A percentile compares a stretch with the other conserved stretches of the same genome.
phyloP scores from a whole-genome alignment of 1,140 invertebrate species.

The Drosophila tropicalis region DNA sequence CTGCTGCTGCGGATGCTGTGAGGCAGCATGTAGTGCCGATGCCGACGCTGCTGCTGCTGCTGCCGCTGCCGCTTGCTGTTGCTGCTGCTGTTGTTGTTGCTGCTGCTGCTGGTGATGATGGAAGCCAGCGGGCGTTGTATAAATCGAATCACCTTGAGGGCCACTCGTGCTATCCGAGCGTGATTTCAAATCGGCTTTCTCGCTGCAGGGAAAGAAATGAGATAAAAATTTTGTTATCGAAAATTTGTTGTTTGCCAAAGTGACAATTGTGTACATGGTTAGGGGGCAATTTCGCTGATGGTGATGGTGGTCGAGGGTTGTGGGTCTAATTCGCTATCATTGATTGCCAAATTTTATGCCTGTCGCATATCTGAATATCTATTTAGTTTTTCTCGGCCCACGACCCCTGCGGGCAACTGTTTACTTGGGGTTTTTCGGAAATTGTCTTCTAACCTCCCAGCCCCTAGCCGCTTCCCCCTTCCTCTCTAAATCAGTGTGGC shows the following conservation, averaged over 20 bases:
- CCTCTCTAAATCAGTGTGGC: too few species aligned
- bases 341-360: constrained; percentile 75
- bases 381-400: constrained; percentile 55
- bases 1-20: constrained; percentile 69
- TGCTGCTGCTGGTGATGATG: constrained; percentile 82
- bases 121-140: constrained; percentile 82
- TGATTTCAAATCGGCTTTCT: constrained; percentile 83
- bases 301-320: background rate
- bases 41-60: constrained; percentile 63
- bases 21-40: constrained; percentile 61
- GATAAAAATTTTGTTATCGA: constrained; percentile 57
- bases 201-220: constrained; percentile 64
- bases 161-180: constrained; percentile 83
- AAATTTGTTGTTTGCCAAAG: constrained; percentile 50
- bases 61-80: constrained; percentile 66
- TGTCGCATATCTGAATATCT: constrained; percentile 66
- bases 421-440: constrained; percentile 52
- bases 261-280: constrained; percentile 53
- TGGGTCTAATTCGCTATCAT: constrained; percentile 39
- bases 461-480: background rate
- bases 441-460: constrained; percentile 43
- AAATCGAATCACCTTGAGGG: constrained; percentile 83
- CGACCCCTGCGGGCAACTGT: constrained; percentile 32
- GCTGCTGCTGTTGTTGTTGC: constrained; percentile 71
- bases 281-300: background rate